Evolutionary conservation across 2,888 invertebrate genomes (phyloP).

Genomic region (Perithous albicinctus): DNA sequence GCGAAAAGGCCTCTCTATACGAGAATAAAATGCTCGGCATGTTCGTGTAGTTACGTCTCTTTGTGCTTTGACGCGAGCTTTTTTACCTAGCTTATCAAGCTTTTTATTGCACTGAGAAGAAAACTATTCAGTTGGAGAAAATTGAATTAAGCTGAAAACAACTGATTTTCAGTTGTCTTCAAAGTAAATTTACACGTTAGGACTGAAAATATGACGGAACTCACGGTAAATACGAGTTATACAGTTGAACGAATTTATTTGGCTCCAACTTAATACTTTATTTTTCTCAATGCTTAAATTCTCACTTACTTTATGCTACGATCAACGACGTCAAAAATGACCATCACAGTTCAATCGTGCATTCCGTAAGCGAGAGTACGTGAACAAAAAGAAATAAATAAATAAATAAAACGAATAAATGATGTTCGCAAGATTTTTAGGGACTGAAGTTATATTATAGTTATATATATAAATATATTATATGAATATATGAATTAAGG

Average conservation of each 20-base stretch:
- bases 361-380: background rate
- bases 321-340: background rate
- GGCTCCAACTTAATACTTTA: constrained; percentile 5
- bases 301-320: background rate
- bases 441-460: constrained; percentile 73
- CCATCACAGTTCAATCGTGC: background rate
- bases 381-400: too few species aligned
- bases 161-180: background rate
- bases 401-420: constrained; percentile 49
- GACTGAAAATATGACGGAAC: background rate
- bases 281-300: background rate
- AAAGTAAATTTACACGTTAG: background rate
- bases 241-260: background rate
- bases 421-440: constrained; percentile 67
- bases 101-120: constrained; percentile 45
- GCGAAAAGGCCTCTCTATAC: constrained; percentile 8
- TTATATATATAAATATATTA: constrained; percentile 67
- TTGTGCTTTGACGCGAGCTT: constrained; percentile 55
- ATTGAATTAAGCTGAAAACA: background rate
- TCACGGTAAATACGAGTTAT: background rate
- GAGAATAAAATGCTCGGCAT: constrained; percentile 24
- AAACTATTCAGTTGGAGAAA: background rate
- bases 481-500: constrained; percentile 59
- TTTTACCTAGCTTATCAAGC: constrained; percentile 62
- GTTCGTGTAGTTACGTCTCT: constrained; percentile 42